Evolutionary conservation across 2,113 vertebrate genomes (phyloP), one percentile per base, ranked within the genome.

Genomic region (Zingel zingel): DNA sequence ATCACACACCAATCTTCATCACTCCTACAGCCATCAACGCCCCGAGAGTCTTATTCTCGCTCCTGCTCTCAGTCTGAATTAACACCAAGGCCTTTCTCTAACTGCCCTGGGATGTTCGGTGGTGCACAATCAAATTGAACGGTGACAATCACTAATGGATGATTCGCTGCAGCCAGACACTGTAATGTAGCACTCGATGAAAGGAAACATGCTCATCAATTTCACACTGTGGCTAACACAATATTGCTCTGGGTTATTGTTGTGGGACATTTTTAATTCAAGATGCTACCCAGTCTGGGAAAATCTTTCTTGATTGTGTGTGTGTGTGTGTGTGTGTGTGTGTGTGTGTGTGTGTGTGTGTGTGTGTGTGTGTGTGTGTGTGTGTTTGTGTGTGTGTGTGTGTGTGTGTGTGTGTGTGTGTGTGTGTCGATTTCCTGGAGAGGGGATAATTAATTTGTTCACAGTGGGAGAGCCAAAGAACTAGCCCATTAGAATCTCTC

Each of bases 191-290:
- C 88, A 87, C 91, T 94, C 93, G 88, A 93, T 93, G 92, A 93
- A 93, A 92, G 91, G 89, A 93, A 94, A 93, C 91, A 90, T 84
- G 86, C 90, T 94, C 94, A 94, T 94, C 94, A 93, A 94, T 94
- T 94, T 92, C 91, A 91, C 93, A 91, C 88, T 86, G 91, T 81
- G 84, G 91, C 92, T 93, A 94, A 93, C 92, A 91, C 91, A 94
- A 94, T 93, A 93, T 92, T 92, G 94, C 92, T 87, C 88, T 86
- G 81, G 88, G 91, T 92, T 93, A 90, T 93, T 93, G 91, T 93
- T 84, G 89, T 63, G 89, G 90, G 86, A 89, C 91, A 91, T 94
- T 94, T 93, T 90, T 94, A 92, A 93, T 93, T 92, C 91, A 91
- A 93, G 92, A 91, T 94, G 91, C 83, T 74, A 88, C 80, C 81